These are phyloP conservation scores for Clusia tigrina DNA, from an alignment of 2,888 invertebrate genomes.

Conservation along the genomic window DNA sequence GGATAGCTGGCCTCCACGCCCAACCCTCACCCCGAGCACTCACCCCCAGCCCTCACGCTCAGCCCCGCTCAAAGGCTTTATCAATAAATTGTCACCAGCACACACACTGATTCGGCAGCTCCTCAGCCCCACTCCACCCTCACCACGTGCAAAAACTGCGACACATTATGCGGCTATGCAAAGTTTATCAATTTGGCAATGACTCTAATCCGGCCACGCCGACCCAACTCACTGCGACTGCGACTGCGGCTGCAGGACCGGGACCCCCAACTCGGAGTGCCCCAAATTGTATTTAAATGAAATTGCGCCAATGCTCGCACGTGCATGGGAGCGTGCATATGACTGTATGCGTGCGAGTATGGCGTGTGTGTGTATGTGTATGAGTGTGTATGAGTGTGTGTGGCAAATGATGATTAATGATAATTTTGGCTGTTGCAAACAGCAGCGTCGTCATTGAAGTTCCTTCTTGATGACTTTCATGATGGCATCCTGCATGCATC, in stretches of 20 bases:
- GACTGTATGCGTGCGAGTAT: neutral
- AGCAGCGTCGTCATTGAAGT: neutral
- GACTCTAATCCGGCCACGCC: neutral
- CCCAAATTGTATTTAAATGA: neutral
- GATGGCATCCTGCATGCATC: too few species aligned
- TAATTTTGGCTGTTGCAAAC: neutral
- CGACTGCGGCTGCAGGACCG: neutral
- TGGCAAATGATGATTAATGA: constrained; percentile 4
- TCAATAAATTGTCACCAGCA: neutral
- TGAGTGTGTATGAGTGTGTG: neutral
- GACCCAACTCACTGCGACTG: neutral
- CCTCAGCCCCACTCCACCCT: neutral
- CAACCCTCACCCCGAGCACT: neutral
- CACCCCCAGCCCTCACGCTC: neutral
- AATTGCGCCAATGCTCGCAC: neutral
- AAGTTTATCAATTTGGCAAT: neutral
- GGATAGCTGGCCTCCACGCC: neutral
- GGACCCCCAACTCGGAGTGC: too few species aligned
- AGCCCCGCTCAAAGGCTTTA: constrained; percentile 1
- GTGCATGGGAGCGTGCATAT: too few species aligned
- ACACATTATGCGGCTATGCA: neutral
- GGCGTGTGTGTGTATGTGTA: neutral
- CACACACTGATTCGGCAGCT: too few species aligned
- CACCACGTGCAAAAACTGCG: neutral
- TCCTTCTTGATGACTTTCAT: too few species aligned